Evolutionary conservation across 1,140 invertebrate species (phyloP), one percentile per base, ranked within the genome.

Genomic region (Sinella curviseta): DNA sequence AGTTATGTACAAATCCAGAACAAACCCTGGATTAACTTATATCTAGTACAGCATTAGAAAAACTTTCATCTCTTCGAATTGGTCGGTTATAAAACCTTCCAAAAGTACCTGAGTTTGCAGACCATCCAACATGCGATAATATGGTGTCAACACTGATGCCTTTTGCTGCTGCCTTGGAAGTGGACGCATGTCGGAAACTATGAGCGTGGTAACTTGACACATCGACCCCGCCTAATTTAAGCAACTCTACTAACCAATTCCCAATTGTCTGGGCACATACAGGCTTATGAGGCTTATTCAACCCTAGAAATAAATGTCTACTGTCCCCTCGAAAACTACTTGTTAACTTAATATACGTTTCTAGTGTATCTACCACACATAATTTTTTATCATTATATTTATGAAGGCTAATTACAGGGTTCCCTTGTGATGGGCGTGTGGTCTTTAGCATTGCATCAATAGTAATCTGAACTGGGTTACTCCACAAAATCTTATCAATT

Each of bases 101-200:
- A 76, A 76, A 76, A 39, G 17, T 17, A 39, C 3, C 20, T 12
- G 74, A 76, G 34, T 54, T 76, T 20, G 3, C 28, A 14, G 74
- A 39, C 74, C 74, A 76, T 17, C 74, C 74, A 2, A 54, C 74
- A 36, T 54, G 26, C 12, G 34, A 26, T 8, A 76, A 14, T 17
- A 76, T 76, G 1, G 39, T 48, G 28, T 76, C 35, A 17, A 76
- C 39, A 54, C 26, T 76, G 12, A 48, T 36, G 3, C 74, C 74
- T 48, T 48, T 36, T 8, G n/a, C 14, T 48, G 34, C 39, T 1
- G 35, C 74, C 48, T 76, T 76, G 4, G 74, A 76, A 48, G 26
- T 54, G 8, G 74, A 76, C 26, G 74, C 74, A 28, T 76, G 74
- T 35, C 74, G 12, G 48, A 48, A 76, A 76, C 74, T 76, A 28